Conservation (phyloP, 2,888 invertebrate species). For the Parelbella ahira region DNA sequence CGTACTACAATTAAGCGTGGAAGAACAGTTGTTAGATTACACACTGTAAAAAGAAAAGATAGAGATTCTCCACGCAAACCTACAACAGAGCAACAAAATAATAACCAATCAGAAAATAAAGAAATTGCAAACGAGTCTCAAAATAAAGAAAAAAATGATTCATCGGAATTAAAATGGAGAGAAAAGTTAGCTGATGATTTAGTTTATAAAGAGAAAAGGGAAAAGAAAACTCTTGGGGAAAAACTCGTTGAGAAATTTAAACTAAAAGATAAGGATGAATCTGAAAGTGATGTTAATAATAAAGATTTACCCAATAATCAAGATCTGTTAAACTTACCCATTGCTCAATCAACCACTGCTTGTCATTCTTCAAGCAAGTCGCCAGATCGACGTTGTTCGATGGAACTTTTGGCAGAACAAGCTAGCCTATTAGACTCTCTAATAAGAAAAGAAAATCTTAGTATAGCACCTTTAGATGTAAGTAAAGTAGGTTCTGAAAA, state of each 20-base stretch:
- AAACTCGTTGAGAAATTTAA: conserved; percentile 87
- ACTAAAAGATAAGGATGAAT: conserved; percentile 79
- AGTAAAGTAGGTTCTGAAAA: conserved; percentile 59
- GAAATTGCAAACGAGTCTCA: conserved; percentile 21
- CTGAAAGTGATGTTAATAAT: conserved; percentile 37
- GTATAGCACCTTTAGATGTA: conserved; percentile 63
- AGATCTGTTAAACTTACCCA: conserved; percentile 26
- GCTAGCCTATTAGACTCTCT: conserved; percentile 74
- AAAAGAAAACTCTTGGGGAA: conserved; percentile 86
- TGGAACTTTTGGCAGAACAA: conserved; percentile 80
- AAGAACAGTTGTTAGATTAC: conserved; percentile 86
- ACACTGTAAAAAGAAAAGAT: conserved; percentile 81
- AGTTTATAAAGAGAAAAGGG: conserved; percentile 65
- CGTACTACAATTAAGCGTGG: conserved; percentile 85
- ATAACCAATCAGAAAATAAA: conserved; percentile 25
- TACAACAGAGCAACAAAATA: conserved; percentile 33
- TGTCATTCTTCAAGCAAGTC: conserved; percentile 39
- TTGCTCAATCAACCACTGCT: neutral
- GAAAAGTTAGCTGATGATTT: conserved; percentile 83
- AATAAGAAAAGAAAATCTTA: conserved; percentile 77
- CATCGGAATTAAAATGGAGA: conserved; percentile 72
- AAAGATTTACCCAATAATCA: conserved; percentile 8
- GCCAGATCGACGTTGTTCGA: conserved; percentile 75
- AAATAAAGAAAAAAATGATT: conserved; percentile 29
- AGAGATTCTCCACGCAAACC: conserved; percentile 71